Evolutionary conservation across 35 echinoderm and acorn worm genomes (phyloP), one percentile per base, ranked within the genome.

Genomic region (Heliocidaris tuberculata): DNA sequence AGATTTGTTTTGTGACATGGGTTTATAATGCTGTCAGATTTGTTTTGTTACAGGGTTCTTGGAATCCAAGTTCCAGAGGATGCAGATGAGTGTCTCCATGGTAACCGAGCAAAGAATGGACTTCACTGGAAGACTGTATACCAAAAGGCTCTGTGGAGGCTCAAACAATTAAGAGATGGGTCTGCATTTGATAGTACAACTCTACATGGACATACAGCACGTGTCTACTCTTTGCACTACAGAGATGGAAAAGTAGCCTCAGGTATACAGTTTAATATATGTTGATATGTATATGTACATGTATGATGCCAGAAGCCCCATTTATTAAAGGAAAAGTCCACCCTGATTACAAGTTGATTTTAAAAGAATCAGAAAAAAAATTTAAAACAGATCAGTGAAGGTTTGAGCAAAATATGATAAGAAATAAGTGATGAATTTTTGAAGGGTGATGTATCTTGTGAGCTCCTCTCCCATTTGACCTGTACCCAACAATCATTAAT

Each of bases 151-250:
- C 60, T 95, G 48, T 70, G 95, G 21, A 93, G 95, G 47, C 50
- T 97, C 31, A 94, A 94, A 32, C 94, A 96, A 78, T 49, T 99
- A 32, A 90, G 86, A 90, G 95, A 99, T 85, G 96, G 97, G 12
- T 95, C 86, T 32, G 97, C 98, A 8, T 99, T 99, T 96, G 96
- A 96, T 78, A 96, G 95, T 49, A 88, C 94, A 6, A 96, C 96
- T 71, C 86, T 99, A 24, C 89, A 94, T 17, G 98, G 98, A 31
- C 98, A 99, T 48, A 97, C 94, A 19, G 97, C 96, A 3, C 92
- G 96, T 87, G 95, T 99, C 4, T 97, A 97, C 94, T 97, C 98
- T n/a, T 29, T 99, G 30, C 96, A 97, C 86, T 96, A 99, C 93
- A 70, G 91, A 42, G 85, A 97, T 31, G 98, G 98, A 5, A 95